A percentile compares a stretch with the other conserved stretches of the same genome.
Evolutionary conservation across 1,140 invertebrate species (phyloP).

Genomic region (Trissolcus basalis): DNA sequence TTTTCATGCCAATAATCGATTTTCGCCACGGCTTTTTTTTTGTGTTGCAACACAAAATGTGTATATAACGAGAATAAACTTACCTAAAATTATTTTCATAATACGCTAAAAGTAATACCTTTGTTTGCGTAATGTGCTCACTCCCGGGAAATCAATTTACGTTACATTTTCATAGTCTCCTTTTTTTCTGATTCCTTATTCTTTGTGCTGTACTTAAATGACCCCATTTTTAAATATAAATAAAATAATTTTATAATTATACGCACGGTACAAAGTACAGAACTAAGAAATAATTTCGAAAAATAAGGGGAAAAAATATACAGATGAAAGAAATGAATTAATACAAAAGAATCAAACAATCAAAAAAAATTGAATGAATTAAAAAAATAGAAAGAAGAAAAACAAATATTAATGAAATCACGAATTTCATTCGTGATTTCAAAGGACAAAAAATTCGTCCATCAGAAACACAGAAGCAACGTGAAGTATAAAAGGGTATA

Average conservation of each 20-base stretch:
- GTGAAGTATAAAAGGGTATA: conserved; percentile 1
- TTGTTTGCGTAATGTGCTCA: conserved; percentile 45
- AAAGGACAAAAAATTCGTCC: conserved; percentile 9
- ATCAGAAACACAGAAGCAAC: conserved; percentile 12
- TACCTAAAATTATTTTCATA: conserved; percentile 49
- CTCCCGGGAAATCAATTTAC: conserved; percentile 39
- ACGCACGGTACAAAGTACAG: not conserved
- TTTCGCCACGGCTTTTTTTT: conserved; percentile 40
- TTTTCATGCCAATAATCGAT: conserved; percentile 54
- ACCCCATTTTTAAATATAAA: no score
- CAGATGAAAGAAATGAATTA: not conserved
- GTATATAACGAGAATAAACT: conserved; percentile 52
- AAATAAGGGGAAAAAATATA: not conserved
- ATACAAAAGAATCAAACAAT: not conserved
- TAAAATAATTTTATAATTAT: no score
- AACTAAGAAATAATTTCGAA: not conserved
- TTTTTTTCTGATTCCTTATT: not conserved
- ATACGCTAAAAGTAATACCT: conserved; percentile 48
- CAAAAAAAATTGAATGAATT: no score
- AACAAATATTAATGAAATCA: conserved; percentile 22
- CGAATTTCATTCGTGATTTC: conserved; percentile 33
- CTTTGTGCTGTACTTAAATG: not conserved
- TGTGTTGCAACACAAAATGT: conserved; percentile 46
- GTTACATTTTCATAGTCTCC: not conserved
- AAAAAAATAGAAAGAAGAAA: not conserved